These are phyloP conservation scores for Psittacus erithacus DNA, from an alignment of 2,113 vertebrate species.

Conservation along the genomic window DNA sequence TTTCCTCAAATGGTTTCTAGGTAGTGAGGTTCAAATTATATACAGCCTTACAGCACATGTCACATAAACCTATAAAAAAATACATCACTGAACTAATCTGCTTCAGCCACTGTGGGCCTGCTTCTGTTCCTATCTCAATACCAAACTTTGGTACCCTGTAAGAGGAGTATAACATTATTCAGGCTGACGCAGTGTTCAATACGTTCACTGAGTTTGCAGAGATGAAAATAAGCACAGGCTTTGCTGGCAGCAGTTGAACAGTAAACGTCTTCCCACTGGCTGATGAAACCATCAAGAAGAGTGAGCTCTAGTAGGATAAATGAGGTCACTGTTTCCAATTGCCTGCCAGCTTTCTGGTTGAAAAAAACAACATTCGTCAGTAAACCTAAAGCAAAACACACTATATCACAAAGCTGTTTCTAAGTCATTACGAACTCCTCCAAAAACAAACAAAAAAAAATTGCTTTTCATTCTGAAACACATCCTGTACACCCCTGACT, in stretches of 20 bases:
- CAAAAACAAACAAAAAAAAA: background rate
- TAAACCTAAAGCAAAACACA: slow-evolving; percentile 30
- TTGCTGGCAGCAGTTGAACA: slow-evolving; percentile 37
- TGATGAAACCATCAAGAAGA: slow-evolving; percentile 47
- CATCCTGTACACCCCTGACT: background rate
- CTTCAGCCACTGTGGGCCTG: background rate
- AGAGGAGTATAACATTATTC: background rate
- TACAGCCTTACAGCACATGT: background rate
- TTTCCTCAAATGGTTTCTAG: background rate
- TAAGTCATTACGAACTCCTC: background rate
- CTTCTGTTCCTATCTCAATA: background rate
- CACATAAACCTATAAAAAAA: background rate
- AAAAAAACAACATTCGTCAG: slow-evolving; percentile 41
- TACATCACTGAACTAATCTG: background rate
- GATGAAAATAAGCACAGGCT: background rate
- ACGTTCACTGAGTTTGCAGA: background rate
- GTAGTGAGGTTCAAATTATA: background rate
- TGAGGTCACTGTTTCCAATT: slow-evolving; percentile 46
- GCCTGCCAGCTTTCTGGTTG: slow-evolving; percentile 30
- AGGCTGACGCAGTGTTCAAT: background rate
- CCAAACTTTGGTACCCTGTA: background rate
- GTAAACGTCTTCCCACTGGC: slow-evolving; percentile 23
- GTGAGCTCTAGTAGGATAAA: slow-evolving; percentile 6
- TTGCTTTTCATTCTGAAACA: background rate
- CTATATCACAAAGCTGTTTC: background rate